Evolutionary conservation across 1,140 invertebrate species (phyloP).

Genomic region (Phortica variegata): DNA sequence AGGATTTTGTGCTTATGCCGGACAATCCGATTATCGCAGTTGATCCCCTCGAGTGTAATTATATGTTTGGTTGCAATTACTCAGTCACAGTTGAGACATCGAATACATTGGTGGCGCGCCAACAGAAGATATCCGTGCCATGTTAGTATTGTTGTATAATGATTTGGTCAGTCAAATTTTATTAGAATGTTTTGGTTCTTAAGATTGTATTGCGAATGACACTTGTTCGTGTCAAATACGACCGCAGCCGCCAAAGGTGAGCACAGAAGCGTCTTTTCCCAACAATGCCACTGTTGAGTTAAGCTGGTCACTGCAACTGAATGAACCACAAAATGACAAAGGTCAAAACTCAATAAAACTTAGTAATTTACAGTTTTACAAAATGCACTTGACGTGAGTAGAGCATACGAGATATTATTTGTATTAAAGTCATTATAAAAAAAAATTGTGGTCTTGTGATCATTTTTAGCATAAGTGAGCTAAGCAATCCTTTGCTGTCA

Average conservation of each 20-base stretch:
- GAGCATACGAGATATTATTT: neutral
- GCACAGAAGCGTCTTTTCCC: conserved; percentile 26
- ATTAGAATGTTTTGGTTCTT: neutral
- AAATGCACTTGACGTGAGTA: conserved; percentile 38
- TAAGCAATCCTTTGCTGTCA: conserved; percentile 42
- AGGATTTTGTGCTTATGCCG: conserved; percentile 25
- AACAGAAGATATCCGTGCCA: conserved; percentile 29
- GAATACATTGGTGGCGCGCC: conserved; percentile 28
- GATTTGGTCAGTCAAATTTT: neutral
- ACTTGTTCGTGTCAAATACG: conserved; percentile 36
- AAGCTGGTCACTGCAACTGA: conserved; percentile 24
- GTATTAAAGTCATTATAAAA: neutral
- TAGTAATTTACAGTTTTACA: conserved; percentile 25
- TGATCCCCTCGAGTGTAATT: conserved; percentile 40
- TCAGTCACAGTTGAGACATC: conserved; percentile 45
- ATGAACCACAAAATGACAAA: no score
- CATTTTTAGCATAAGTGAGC: conserved; percentile 32
- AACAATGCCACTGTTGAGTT: conserved; percentile 40
- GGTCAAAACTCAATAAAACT: no score
- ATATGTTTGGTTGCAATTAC: conserved; percentile 48
- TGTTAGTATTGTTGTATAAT: conserved; percentile 15
- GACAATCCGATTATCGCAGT: conserved; percentile 36
- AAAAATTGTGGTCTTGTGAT: neutral
- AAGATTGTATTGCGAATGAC: conserved; percentile 33
- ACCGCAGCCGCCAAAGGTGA: conserved; percentile 28